These are phyloP conservation scores for Chelonia mydas DNA, from an alignment of 2,797 vertebrate genomes.

Conservation along the genomic window DNA sequence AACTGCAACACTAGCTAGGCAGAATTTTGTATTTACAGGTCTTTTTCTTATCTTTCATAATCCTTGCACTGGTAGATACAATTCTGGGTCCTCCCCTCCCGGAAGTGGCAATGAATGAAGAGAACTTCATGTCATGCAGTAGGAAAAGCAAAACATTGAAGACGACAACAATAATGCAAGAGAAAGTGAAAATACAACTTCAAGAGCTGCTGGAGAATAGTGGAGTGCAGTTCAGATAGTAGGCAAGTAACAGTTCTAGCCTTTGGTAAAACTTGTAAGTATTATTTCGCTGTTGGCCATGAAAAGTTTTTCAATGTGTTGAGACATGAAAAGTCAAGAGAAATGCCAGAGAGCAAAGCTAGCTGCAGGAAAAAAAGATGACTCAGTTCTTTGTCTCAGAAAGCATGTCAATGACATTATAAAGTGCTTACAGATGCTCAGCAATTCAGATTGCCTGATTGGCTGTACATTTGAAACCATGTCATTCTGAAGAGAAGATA, in stretches of 20 bases:
- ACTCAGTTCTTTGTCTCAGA: conserved; percentile 61
- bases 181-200: conserved; percentile 35
- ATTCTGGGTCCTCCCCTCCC: background rate
- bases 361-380: conserved; percentile 61
- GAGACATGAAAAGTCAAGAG: conserved; percentile 70
- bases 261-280: conserved; percentile 59
- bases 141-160: conserved; percentile 15
- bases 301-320: conserved; percentile 61
- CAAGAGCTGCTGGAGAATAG: conserved; percentile 19
- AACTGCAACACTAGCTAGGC: background rate
- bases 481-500: conserved; percentile 47
- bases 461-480: conserved; percentile 64
- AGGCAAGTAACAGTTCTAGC: conserved; percentile 27
- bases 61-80: background rate
- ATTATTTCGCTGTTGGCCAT: conserved; percentile 59
- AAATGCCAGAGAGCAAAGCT: conserved; percentile 57
- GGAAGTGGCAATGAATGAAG: conserved; percentile 7
- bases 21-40: background rate
- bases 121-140: conserved; percentile 3
- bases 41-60: background rate
- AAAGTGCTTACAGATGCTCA: conserved; percentile 63
- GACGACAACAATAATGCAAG: conserved; percentile 12
- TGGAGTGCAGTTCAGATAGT: conserved; percentile 23
- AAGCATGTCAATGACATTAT: conserved; percentile 58
- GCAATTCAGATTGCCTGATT: conserved; percentile 36